A percentile compares a stretch with the other conserved stretches of the same genome.
These are phyloP conservation scores for Poecile atricapillus DNA, from an alignment of 2,113 vertebrate genomes.

Conservation along the genomic window DNA sequence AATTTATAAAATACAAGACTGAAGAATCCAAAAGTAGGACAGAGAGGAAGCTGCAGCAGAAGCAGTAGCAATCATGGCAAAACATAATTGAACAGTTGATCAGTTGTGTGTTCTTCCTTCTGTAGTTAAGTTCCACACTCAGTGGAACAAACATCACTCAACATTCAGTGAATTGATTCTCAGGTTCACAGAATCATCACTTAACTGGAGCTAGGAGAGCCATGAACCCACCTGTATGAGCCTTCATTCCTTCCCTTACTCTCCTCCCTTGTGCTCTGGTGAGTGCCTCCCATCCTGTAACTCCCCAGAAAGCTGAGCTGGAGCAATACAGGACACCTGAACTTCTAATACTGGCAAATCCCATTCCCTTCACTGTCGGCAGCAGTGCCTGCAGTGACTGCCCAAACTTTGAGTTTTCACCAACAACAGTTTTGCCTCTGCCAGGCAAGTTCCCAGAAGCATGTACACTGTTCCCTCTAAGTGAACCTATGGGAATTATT, in stretches of 20 bases:
- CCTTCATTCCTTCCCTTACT: background rate
- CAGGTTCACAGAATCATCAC: background rate
- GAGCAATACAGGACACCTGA: background rate
- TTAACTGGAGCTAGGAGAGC: background rate
- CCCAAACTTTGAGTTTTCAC: background rate
- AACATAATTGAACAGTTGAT: background rate
- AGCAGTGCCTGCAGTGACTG: background rate
- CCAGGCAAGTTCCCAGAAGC: background rate
- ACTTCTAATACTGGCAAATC: background rate
- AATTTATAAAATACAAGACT: background rate
- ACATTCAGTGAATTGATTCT: background rate
- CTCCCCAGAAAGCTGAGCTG: background rate
- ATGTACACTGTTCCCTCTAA: background rate
- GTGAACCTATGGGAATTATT: background rate
- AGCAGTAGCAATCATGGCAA: background rate
- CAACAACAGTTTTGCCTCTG: background rate
- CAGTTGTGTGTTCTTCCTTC: background rate
- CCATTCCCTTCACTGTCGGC: fast-evolving
- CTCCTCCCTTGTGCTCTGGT: background rate
- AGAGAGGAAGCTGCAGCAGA: background rate
- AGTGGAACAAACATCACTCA: no score
- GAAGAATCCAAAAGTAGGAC: background rate
- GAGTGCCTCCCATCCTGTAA: background rate
- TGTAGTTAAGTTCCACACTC: background rate
- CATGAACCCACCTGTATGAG: background rate